phyloP scores from a whole-genome alignment of 2,888 invertebrate species.

The Tolmerus cingulatus region DNA sequence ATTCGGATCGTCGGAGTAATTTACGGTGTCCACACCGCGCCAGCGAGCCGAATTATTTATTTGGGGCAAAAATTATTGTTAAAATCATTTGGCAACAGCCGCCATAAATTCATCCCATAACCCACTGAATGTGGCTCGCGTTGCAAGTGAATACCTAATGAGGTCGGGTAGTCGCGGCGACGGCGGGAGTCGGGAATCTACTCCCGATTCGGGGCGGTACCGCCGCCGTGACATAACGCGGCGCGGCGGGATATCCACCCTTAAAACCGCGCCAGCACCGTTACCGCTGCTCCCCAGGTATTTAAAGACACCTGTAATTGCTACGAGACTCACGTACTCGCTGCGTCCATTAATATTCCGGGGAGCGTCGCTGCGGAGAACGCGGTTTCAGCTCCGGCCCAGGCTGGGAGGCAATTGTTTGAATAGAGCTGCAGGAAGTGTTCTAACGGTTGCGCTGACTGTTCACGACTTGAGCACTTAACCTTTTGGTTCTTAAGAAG shows the following conservation, averaged over 20 bases:
- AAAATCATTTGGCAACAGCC: slow-evolving; percentile 1
- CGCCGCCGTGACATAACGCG: neutral
- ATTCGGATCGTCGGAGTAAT: slow-evolving; percentile 16
- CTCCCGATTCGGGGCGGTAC: neutral
- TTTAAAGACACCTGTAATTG: slow-evolving; percentile 14
- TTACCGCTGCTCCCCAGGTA: slow-evolving; percentile 20
- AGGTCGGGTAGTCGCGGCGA: neutral
- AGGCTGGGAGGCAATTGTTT: neutral
- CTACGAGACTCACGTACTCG: slow-evolving; percentile 12
- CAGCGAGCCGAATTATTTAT: slow-evolving; percentile 1
- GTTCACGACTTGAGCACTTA: neutral
- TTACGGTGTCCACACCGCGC: neutral
- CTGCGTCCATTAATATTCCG: slow-evolving; percentile 2
- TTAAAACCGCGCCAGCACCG: neutral
- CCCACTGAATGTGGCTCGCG: slow-evolving; percentile 1
- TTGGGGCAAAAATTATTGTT: slow-evolving; percentile 13
- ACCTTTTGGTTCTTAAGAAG: slow-evolving; percentile 23
- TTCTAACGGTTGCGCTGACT: slow-evolving; percentile 4
- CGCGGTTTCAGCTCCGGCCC: neutral
- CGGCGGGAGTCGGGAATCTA: neutral
- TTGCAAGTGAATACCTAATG: slow-evolving; percentile 28
- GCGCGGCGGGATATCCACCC: neutral
- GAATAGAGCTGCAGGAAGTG: slow-evolving; percentile 31
- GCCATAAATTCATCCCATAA: slow-evolving; percentile 30
- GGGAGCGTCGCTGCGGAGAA: neutral